Evolutionary conservation across 2,113 vertebrate species (phyloP).

Genomic region (Spea bombifrons): DNA sequence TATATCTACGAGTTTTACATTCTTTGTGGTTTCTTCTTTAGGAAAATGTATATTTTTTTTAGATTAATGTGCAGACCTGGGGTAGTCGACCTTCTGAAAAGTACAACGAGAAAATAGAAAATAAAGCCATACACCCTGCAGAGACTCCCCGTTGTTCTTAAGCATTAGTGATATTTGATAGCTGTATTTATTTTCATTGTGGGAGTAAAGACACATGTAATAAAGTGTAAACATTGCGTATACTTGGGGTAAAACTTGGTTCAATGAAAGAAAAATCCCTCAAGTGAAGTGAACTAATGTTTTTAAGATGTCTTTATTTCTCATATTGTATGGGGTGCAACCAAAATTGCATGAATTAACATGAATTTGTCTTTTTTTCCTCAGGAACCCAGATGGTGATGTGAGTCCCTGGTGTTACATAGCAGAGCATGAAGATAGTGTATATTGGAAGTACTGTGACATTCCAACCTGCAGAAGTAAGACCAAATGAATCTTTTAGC

Average conservation of each 20-base stretch:
- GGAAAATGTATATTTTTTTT: not conserved
- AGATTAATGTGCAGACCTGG: not conserved
- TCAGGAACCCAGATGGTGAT: conserved; percentile 91
- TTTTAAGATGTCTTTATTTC: not conserved
- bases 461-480: conserved; percentile 92
- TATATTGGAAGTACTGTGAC: conserved; percentile 96
- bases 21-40: not conserved
- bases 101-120: not conserved
- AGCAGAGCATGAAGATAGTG: conserved; percentile 85
- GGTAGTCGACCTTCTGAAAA: not conserved
- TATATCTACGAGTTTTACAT: not conserved
- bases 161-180: not conserved
- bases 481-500: conserved; percentile 48
- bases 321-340: not conserved
- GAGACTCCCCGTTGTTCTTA: not conserved
- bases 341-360: not conserved
- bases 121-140: not conserved
- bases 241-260: not conserved
- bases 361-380: conserved; percentile 45
- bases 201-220: not conserved
- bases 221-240: not conserved
- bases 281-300: not conserved
- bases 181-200: not conserved
- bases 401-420: conserved; percentile 97
- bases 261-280: not conserved